Evolutionary conservation across 2,797 vertebrate genomes (phyloP).

Genomic region (Odontamblyopus lacepedii): DNA sequence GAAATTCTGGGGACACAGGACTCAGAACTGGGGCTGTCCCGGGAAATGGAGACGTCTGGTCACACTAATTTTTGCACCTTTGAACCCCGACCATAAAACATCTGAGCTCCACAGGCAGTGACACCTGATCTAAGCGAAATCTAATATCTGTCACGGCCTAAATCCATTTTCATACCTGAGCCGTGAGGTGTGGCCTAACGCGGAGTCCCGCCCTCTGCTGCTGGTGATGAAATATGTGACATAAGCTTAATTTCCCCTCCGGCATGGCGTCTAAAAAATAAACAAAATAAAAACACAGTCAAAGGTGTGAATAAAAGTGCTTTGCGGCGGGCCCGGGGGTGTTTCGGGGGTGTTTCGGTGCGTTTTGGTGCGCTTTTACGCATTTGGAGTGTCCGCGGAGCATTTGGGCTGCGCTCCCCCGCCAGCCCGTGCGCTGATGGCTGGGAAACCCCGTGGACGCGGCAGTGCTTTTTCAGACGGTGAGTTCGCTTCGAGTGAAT

Average conservation of each 20-base stretch:
- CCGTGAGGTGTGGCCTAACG: conserved; percentile 68
- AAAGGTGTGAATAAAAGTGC: conserved; percentile 2
- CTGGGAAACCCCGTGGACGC: conserved; percentile 99
- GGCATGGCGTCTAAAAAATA: not conserved
- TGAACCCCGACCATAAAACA: too few species aligned
- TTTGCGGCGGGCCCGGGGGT: not conserved
- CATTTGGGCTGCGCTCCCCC: conserved; percentile 79
- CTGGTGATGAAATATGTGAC: conserved; percentile 34
- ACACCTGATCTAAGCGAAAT: not conserved
- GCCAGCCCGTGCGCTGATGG: conserved; percentile 99
- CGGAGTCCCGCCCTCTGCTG: conserved; percentile 73
- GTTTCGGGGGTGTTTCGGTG: too few species aligned
- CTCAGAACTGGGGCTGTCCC: too few species aligned
- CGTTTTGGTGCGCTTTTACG: not conserved
- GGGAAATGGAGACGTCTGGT: too few species aligned
- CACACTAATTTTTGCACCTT: too few species aligned
- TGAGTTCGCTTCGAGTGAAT: conserved; percentile 99
- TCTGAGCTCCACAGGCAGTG: too few species aligned
- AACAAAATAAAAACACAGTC: not conserved
- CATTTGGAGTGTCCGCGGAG: conserved; percentile 23
- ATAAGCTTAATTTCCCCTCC: conserved; percentile 32
- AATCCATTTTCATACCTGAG: conserved; percentile 47
- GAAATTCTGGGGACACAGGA: too few species aligned
- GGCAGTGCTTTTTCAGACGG: conserved; percentile 99
- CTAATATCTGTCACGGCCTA: not conserved